phyloP scores from a whole-genome alignment of 2,113 vertebrate species.

The Patagioenas fasciata region DNA sequence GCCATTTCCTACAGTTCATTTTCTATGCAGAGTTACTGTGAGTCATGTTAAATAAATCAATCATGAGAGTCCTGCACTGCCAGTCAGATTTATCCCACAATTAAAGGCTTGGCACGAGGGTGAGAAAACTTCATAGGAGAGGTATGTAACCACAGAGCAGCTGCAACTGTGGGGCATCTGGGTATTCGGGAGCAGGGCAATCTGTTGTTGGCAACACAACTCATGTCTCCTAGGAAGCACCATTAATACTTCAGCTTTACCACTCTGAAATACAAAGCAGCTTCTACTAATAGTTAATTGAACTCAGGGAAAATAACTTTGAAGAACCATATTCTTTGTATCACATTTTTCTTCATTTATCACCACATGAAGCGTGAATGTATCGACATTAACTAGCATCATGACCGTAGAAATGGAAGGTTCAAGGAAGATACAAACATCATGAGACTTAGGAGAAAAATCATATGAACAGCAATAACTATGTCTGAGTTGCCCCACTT shows the following conservation, averaged over 20 bases:
- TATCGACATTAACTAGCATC: not conserved
- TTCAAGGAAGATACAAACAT: not conserved
- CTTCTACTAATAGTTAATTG: not conserved
- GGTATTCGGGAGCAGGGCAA: conserved; percentile 43
- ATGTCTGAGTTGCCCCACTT: not conserved
- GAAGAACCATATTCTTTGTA: not conserved
- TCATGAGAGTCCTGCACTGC: conserved; percentile 63
- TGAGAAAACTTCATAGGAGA: conserved; percentile 63
- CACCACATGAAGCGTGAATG: not conserved
- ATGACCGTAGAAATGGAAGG: not conserved
- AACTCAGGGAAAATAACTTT: not conserved
- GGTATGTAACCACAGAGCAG: conserved; percentile 71
- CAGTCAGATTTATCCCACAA: conserved; percentile 72
- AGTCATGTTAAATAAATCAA: conserved; percentile 66
- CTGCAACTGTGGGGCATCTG: conserved; percentile 68
- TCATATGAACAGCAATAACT: not conserved
- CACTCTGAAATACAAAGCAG: not conserved
- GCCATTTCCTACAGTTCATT: conserved; percentile 11
- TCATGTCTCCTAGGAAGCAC: conserved; percentile 38
- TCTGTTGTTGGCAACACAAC: conserved; percentile 39
- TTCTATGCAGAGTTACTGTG: conserved; percentile 59
- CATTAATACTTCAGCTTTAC: conserved; percentile 23
- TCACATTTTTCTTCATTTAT: not conserved
- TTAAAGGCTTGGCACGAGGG: conserved; percentile 71
- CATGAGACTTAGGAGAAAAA: not conserved